Percentiles rank a stretch among this genome's conserved stretches.
Conservation (phyloP, 1,140 invertebrate species). For the Steinernema khuongi region DNA sequence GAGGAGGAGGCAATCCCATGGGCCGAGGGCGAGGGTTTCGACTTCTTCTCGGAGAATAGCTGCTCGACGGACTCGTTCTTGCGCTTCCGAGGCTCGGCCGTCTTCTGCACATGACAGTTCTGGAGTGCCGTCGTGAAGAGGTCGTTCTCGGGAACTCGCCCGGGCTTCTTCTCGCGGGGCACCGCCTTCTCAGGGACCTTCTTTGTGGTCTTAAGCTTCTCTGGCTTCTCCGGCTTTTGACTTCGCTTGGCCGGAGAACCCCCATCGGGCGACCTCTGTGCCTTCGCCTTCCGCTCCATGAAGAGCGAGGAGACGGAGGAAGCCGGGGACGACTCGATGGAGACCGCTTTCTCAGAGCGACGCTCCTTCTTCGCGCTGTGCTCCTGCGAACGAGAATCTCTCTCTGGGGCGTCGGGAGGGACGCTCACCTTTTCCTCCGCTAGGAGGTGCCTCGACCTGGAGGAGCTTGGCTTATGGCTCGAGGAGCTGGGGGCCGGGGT, state of each 20-base stretch:
- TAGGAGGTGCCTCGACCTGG: too few species aligned
- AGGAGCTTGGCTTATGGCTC: too few species aligned
- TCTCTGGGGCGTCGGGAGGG: neutral
- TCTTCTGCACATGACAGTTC: neutral
- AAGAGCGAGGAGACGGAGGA: neutral
- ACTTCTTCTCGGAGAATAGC: neutral
- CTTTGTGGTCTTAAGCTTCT: neutral
- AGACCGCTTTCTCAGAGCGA: too few species aligned
- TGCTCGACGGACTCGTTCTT: neutral
- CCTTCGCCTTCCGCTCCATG: neutral
- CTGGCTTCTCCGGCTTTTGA: neutral
- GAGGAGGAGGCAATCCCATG: neutral
- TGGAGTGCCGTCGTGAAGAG: neutral
- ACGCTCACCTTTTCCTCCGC: too few species aligned
- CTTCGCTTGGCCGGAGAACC: neutral
- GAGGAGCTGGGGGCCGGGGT: too few species aligned
- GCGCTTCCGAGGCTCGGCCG: neutral
- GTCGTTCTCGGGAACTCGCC: neutral
- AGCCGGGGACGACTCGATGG: neutral
- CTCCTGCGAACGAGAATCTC: neutral
- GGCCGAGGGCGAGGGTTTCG: neutral
- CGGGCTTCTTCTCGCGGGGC: neutral
- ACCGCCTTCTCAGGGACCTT: neutral
- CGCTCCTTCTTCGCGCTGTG: neutral
- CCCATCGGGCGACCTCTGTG: neutral